Base-by-base conservation (phyloP, 2,113 vertebrate genomes). In the Sprattus sprattus region DNA sequence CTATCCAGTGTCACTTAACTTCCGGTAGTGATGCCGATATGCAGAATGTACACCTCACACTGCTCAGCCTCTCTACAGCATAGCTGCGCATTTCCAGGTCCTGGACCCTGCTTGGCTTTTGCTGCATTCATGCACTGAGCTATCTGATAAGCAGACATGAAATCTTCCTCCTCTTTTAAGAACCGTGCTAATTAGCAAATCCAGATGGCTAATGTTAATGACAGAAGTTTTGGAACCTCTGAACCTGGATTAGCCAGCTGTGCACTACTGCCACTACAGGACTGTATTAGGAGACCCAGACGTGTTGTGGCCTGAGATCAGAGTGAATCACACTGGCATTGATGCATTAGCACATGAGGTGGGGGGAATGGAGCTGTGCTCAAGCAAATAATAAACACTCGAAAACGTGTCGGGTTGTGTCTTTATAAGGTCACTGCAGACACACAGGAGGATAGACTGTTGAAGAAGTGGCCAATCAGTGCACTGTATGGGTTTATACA, bases 401-500 rank as follows among this genome's bases (percentile, higher is more conserved):
- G 83, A 89, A 86, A 88, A 84, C 90, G 88, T 92, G 91, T 89
- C 28, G 86, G 86, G 88, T 85, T 83, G 54, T 88, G 81, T 89
- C 91, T 93, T 92, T 91, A 89, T 88, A 88, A 89, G 88, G 86
- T 75, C 85, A 83, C 88, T 86, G 90, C 81, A 25, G 60, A 87
- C 67, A 39, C 28, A 39, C 71, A 85, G 54, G 82, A 47, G 50
- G 32, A 50, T 50, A 60, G 57, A 47, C 80, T 82, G 7, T 39
- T 75, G 67, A 75, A 75, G 13, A 75, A 4, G 67, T 75, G 67
- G 67, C 67, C 67, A 28, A 39, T 20, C 67, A 75, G 28, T 39
- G 28, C 32, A 39, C 67, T 15, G 28, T 39, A 15, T 39, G 67
- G 67, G n/a, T 32, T 25, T 32, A 71, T 71, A 71, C 64, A 28